Base-by-base conservation (phyloP, 2,797 vertebrate genomes). In the Lutjanus campechanus region DNA sequence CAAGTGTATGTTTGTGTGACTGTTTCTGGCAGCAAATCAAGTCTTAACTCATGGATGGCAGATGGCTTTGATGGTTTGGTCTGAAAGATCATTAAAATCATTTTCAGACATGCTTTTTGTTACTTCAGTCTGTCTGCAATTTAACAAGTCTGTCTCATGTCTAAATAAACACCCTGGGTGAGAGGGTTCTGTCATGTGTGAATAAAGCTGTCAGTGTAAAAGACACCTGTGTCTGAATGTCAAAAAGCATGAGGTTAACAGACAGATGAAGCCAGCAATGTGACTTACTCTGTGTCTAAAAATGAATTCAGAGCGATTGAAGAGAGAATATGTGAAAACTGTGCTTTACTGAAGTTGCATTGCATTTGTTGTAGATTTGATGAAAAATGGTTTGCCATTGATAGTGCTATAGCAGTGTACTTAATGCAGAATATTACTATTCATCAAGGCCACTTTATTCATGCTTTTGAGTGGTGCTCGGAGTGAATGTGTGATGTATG, bases 61-160 rank as follows among this genome's bases (percentile, higher is more conserved):
- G 41, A 77, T 40, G 41, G 17, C 20, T 61, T 54, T 61, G 17
- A 8, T 62, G 15, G 11, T 75, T 66, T 59, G 44, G 17, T 72
- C 15, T 41, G 53, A 65, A 68, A 43, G 49, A 51, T 11, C 36
- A 19, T 10, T 65, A 7, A 50, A 50, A 29, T 5, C 7, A 3
- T 4, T 50, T 20, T 51, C 20, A 53, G 20, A 54, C 7, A 7
- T 13, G 1, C 1, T 40, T 8, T 0, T 25, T 19, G 5, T 64
- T 40, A 12, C 2, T 3, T 22, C 36, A 61, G 16, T 25, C 46
- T 61, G 8, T 36, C 16, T 22, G 3, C 20, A 44, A 22, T 40
- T 50, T 4, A 7, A 11, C 6, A 11, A 58, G 41, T 29, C 7
- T 12, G 25, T 59, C 2, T 47, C 67, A 12, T 69, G 41, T 55